phyloP scores from a whole-genome alignment of 64 coral and sea anemone species.

The Porites lutea region DNA sequence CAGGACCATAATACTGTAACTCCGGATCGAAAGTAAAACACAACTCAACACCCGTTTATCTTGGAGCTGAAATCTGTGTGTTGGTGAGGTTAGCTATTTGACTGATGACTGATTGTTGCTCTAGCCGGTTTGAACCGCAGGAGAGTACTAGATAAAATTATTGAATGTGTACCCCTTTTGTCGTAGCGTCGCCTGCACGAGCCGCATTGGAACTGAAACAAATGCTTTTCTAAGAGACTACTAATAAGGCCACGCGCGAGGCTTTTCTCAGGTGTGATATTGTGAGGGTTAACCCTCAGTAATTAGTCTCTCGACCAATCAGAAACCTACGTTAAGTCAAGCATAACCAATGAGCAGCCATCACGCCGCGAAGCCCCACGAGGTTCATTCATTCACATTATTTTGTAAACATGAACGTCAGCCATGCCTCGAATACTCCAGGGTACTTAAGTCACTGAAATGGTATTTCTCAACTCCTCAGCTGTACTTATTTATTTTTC shows the following conservation, averaged over 20 bases:
- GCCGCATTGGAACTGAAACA: constrained; percentile 72
- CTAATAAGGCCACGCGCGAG: constrained; percentile 93
- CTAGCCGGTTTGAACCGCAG: constrained; percentile 20
- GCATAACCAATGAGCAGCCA: constrained; percentile 85
- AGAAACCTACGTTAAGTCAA: constrained; percentile 25
- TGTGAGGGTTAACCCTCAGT: constrained; percentile 75
- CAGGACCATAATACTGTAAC: constrained; percentile 68
- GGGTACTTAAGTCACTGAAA: not conserved
- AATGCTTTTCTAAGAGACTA: constrained; percentile 89
- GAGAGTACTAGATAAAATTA: constrained; percentile 24
- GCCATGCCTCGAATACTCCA: not conserved
- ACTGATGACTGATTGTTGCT: not conserved
- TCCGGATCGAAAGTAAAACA: constrained; percentile 67
- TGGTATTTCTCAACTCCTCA: not conserved
- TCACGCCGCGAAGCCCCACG: constrained; percentile 62
- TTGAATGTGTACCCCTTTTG: constrained; percentile 58
- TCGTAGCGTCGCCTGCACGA: constrained; percentile 72
- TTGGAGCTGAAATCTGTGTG: not conserved
- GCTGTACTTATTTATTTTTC: not conserved
- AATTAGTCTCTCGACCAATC: constrained; percentile 76
- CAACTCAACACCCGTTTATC: constrained; percentile 16
- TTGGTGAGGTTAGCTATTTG: not conserved
- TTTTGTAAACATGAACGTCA: constrained; percentile 32
- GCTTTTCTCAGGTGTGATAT: constrained; percentile 83
- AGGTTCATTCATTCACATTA: constrained; percentile 44